Evolutionary conservation across 2,888 invertebrate genomes (phyloP).

Genomic region (Caradrina clavipalpis): DNA sequence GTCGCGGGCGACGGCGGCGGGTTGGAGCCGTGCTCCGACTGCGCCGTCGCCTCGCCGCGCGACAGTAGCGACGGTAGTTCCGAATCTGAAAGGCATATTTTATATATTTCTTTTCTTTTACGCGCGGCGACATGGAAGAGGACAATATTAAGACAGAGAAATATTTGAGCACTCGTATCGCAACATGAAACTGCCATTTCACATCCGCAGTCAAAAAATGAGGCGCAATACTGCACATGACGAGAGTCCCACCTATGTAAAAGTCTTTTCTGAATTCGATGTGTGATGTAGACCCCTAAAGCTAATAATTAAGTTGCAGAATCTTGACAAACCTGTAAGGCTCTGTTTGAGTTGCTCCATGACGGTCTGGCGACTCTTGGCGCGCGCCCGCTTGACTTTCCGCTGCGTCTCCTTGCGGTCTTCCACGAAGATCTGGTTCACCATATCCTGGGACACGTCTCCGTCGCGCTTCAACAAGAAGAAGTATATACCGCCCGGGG

Average conservation of each 20-base stretch:
- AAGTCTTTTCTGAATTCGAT: too few species aligned
- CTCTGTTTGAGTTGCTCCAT: conserved; percentile 92
- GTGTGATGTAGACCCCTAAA: background rate
- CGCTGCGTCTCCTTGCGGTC: conserved; percentile 91
- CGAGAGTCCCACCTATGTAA: too few species aligned
- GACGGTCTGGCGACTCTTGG: conserved; percentile 91
- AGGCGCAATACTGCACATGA: too few species aligned
- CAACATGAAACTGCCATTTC: too few species aligned
- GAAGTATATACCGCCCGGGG: conserved; percentile 96
- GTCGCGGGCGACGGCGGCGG: conserved; percentile 96
- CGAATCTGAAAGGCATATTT: conserved; percentile 79
- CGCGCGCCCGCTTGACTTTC: conserved; percentile 89
- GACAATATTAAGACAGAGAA: background rate
- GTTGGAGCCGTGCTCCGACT: conserved; percentile 92
- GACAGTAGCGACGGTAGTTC: conserved; percentile 92
- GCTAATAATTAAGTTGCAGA: too few species aligned
- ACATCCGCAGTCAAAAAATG: too few species aligned
- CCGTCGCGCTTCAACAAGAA: conserved; percentile 94
- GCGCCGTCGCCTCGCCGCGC: conserved; percentile 90
- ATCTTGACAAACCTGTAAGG: conserved; percentile 81
- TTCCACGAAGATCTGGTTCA: conserved; percentile 93
- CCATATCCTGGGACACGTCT: conserved; percentile 92
- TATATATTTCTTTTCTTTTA: background rate
- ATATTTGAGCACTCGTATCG: too few species aligned
- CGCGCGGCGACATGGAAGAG: background rate